Base-by-base conservation (phyloP, 1,140 invertebrate species). In the Drosophila murphyi region DNA sequence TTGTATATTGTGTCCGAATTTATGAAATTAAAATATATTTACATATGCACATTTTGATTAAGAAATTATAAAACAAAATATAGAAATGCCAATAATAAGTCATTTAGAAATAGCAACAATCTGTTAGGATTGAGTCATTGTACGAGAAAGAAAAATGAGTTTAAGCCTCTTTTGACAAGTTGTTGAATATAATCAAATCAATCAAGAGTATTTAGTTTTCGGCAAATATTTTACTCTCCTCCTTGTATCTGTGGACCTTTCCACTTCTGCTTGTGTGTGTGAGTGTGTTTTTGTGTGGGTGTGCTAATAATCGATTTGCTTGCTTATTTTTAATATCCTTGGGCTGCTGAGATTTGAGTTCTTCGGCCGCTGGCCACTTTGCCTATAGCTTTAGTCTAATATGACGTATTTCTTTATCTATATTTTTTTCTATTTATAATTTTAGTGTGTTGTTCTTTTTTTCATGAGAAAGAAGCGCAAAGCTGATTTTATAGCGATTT, bases 261-360 rank as follows among this genome's bases (percentile, higher is more conserved):
- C 59, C 41, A 54, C 45, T 51, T 64, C 52, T 51, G 37, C 45
- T 5, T 47, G 51, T 63, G 29, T 74, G 54, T 51, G 70, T 56
- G 41, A 56, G 31, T 73, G 54, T 64, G 57, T 51, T 65, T 39
- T 10, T n/a, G 10, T 41, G 45, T 63, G 35, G 63, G 56, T 56
- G 63, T 51, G 74, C 80, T 89, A 88, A 89, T 88, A 88, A 89
- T 88, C 85, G 85, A 89, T 85, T 89, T 88, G 80, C 76, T 88
- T 85, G 85, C 79, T 76, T 83, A 68, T 72, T 88, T 88, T 88
- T 89, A 89, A 88, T 88, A 89, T 88, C 85, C 76, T 81, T 76
- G 28, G 50, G 29, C 32, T 48, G 41, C 59, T 70, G 37, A 55
- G 62, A 12, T 39, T 29, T 39, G 54, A 29, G 37, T 43, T 12